Evolutionary conservation across 1,140 invertebrate species (phyloP).

Genomic region (Habropoda laboriosa): DNA sequence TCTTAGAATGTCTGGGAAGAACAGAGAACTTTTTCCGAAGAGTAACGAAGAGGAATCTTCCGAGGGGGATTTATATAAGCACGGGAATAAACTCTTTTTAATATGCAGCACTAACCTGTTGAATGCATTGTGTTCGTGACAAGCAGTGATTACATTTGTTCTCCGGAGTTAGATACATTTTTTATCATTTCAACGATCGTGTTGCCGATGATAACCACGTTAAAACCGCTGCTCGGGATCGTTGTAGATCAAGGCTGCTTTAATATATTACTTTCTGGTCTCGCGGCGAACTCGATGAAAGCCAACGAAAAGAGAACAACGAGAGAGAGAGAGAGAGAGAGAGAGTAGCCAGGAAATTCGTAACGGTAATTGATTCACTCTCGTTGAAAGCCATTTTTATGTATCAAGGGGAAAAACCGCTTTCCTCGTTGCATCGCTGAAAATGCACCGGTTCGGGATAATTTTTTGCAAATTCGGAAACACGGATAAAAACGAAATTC

Average conservation of each 20-base stretch:
- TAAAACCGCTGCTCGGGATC: constrained; percentile 43
- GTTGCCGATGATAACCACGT: constrained; percentile 58
- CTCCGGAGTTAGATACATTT: constrained; percentile 59
- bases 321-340: constrained; percentile 13
- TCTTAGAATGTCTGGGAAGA: not conserved
- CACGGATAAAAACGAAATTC: no score
- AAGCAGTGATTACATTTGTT: constrained; percentile 77
- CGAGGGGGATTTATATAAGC: constrained; percentile 60
- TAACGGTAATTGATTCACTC: not conserved
- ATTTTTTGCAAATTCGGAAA: no score
- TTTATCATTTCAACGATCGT: constrained; percentile 62
- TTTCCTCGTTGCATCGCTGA: not conserved
- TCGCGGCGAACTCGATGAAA: not conserved
- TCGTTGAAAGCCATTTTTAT: not conserved
- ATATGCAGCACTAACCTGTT: constrained; percentile 75
- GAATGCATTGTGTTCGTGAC: constrained; percentile 76
- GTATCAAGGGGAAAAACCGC: no score
- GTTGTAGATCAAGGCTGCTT: constrained; percentile 35
- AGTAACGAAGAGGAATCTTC: not conserved
- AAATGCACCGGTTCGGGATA: no score
- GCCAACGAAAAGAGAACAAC: not conserved
- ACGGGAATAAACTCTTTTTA: constrained; percentile 76
- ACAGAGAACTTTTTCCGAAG: not conserved
- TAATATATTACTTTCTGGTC: constrained; percentile 31
- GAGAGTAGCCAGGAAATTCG: constrained; percentile 11